These are phyloP conservation scores for Cryptoleucopteryx plumbea DNA, from an alignment of 2,113 vertebrate species.

Conservation along the genomic window DNA sequence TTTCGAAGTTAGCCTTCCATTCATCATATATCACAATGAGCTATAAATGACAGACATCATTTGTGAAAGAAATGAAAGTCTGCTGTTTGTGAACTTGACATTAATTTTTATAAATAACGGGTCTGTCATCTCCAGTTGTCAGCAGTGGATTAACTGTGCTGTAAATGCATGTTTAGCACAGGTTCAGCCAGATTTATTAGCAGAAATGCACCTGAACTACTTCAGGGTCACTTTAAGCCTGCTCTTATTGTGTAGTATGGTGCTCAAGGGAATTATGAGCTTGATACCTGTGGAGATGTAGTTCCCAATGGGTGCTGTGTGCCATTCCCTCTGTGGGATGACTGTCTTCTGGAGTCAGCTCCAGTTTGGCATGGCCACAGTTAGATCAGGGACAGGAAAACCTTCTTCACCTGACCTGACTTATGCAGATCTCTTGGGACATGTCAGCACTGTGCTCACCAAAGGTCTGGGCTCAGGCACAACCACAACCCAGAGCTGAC, in stretches of 20 bases:
- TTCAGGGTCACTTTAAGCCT: background rate
- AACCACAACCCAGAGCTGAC: background rate
- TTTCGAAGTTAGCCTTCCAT: background rate
- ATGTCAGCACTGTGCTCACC: accelerated
- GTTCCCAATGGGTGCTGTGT: background rate
- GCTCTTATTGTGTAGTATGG: background rate
- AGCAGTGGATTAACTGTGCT: background rate
- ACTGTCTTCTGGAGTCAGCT: background rate
- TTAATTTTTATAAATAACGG: background rate
- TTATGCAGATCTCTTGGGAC: background rate
- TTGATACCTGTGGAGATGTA: background rate
- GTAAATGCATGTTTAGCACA: background rate
- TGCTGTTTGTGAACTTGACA: background rate
- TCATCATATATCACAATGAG: background rate
- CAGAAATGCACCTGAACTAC: background rate
- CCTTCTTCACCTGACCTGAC: background rate
- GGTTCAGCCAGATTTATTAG: background rate
- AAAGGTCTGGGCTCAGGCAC: background rate
- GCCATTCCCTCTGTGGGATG: accelerated
- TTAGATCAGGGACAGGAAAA: background rate
- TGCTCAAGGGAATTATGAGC: background rate
- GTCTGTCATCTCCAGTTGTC: background rate
- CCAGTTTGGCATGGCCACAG: accelerated
- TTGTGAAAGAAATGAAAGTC: background rate
- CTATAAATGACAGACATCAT: background rate